Conservation (phyloP, 2,113 vertebrate genomes). For the Collichthys lucidus region DNA sequence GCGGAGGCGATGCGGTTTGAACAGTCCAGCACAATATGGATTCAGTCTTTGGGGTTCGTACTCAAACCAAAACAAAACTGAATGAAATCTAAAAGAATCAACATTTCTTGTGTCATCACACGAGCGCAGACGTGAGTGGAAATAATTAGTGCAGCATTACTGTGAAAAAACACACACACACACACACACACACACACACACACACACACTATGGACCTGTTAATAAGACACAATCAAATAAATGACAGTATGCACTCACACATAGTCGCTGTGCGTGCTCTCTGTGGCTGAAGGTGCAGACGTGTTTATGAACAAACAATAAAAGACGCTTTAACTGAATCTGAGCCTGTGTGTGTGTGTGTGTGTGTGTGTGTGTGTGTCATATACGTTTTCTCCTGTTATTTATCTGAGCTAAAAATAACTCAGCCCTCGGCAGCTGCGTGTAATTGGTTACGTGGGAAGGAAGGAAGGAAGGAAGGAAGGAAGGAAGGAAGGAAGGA, state of each 20-base stretch:
- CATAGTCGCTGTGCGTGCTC: not conserved
- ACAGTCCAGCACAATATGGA: too few relatives aligned
- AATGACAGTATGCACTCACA: not conserved
- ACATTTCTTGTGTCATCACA: not conserved
- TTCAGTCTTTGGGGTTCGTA: too few relatives aligned
- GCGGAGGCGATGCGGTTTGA: too few relatives aligned
- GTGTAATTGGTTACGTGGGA: slow-evolving; percentile 60
- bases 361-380: too few relatives aligned
- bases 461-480: slow-evolving; percentile 21
- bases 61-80: not conserved
- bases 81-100: not conserved
- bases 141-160: not conserved
- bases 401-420: slow-evolving; percentile 35
- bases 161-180: not conserved
- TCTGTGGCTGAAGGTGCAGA: slow-evolving; percentile 3
- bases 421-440: slow-evolving; percentile 12
- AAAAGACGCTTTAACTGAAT: slow-evolving; percentile 24
- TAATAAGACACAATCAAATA: slow-evolving; percentile 26
- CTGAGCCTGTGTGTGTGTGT: too few relatives aligned
- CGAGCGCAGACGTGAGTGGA: not conserved
- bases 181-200: not conserved
- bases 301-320: slow-evolving; percentile 14
- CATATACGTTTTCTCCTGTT: slow-evolving; percentile 39
- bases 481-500: too few relatives aligned
- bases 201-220: not conserved